Evolutionary conservation across 2,113 vertebrate species (phyloP).

Genomic region (Hiodon tergisus): DNA sequence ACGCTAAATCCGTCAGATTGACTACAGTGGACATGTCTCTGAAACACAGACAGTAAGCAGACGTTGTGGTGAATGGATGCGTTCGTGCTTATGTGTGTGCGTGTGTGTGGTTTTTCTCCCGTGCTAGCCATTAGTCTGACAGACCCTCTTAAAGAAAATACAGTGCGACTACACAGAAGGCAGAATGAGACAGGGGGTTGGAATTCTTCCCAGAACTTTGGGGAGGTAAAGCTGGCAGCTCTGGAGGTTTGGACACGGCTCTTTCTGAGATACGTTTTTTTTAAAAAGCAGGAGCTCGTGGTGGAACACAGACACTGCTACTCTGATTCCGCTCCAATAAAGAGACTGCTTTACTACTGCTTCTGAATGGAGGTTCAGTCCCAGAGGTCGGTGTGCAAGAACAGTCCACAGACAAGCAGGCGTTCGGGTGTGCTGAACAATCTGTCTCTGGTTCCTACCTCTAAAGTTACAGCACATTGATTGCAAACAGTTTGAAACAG

Average conservation of each 20-base stretch:
- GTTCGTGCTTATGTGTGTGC: background rate
- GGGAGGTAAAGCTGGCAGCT: conserved; percentile 5
- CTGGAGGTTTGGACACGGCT: conserved; percentile 12
- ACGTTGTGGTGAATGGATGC: background rate
- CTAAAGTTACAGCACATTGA: too few relatives aligned
- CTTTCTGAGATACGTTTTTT: background rate
- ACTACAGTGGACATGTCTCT: background rate
- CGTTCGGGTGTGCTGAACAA: too few relatives aligned
- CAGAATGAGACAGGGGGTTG: conserved; percentile 12
- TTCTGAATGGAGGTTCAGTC: conserved; percentile 5
- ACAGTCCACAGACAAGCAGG: background rate
- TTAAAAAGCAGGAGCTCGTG: background rate
- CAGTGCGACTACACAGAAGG: conserved; percentile 7
- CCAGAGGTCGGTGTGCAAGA: background rate
- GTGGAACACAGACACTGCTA: background rate
- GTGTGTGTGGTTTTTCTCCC: background rate
- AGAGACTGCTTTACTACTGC: background rate
- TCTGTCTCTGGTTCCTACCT: too few relatives aligned
- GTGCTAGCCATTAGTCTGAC: conserved; percentile 4
- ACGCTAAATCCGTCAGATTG: background rate
- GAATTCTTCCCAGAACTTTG: conserved; percentile 19
- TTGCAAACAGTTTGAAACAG: too few relatives aligned
- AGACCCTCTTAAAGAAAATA: conserved; percentile 8
- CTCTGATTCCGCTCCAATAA: background rate
- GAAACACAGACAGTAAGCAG: too few relatives aligned